These are phyloP conservation scores for Candidula unifasciata DNA, from an alignment of 2,888 invertebrate species.

Conservation along the genomic window DNA sequence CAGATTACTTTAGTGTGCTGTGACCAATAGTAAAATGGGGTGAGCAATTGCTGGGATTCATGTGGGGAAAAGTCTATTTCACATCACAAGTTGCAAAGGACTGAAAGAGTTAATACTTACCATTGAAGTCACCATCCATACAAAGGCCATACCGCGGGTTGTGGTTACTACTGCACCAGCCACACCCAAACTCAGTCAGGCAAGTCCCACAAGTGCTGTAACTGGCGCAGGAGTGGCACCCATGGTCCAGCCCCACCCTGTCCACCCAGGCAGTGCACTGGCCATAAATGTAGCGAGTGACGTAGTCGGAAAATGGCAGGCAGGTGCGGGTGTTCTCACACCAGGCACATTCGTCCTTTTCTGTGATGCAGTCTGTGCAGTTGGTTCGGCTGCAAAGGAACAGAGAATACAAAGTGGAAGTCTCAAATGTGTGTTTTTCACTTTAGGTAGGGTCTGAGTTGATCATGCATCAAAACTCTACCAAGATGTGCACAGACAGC, in stretches of 20 bases:
- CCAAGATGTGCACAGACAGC: no score
- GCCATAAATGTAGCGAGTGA: constrained; percentile 94
- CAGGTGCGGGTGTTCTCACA: constrained; percentile 93
- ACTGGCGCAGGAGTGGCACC: constrained; percentile 72
- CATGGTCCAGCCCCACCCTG: constrained; percentile 67
- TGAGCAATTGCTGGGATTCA: no score
- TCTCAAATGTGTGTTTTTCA: neutral
- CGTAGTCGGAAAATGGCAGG: constrained; percentile 96
- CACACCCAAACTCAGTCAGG: constrained; percentile 90
- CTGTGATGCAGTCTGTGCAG: constrained; percentile 83
- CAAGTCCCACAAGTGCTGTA: constrained; percentile 80
- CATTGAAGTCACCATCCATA: constrained; percentile 74
- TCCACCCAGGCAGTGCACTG: constrained; percentile 95
- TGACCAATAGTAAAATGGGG: no score
- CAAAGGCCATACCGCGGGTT: constrained; percentile 89
- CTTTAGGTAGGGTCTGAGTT: neutral
- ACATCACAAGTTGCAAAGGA: neutral
- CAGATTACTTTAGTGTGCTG: no score
- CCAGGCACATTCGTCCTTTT: constrained; percentile 94
- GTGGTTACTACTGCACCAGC: constrained; percentile 93
- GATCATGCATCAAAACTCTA: no score
- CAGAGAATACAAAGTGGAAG: neutral
- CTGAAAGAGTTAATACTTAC: constrained; percentile 56
- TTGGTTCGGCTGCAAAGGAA: constrained; percentile 64
- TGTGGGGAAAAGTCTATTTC: no score